phyloP scores from a whole-genome alignment of 2,888 invertebrate genomes.

The Himalopsyche japonica region DNA sequence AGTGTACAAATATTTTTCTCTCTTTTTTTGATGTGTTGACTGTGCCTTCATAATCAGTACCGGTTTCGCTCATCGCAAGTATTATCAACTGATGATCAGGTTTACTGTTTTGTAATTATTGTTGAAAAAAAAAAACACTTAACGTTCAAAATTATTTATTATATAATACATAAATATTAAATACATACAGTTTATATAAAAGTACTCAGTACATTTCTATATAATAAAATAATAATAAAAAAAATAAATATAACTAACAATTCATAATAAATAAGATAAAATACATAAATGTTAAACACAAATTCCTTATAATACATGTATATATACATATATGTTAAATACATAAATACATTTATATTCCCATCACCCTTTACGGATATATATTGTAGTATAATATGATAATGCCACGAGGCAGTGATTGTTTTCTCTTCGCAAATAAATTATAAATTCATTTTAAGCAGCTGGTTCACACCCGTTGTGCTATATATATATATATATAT shows the following conservation, averaged over 20 bases:
- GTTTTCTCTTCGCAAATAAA: too few relatives aligned
- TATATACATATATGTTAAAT: too few relatives aligned
- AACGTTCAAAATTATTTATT: too few relatives aligned
- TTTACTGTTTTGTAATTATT: too few relatives aligned
- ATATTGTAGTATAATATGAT: not conserved
- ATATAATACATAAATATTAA: not conserved
- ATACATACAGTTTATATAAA: not conserved
- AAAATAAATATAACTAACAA: not conserved
- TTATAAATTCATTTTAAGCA: not conserved
- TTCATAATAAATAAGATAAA: not conserved
- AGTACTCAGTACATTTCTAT: not conserved
- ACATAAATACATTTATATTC: not conserved
- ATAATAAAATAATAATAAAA: not conserved
- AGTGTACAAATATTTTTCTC: too few relatives aligned
- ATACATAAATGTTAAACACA: not conserved
- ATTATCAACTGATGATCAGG: too few relatives aligned
- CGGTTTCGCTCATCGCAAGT: too few relatives aligned
- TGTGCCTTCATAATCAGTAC: too few relatives aligned
- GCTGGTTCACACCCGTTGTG: not conserved
- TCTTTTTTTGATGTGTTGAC: too few relatives aligned
- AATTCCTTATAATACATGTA: not conserved
- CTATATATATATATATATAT: not conserved
- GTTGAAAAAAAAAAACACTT: too few relatives aligned
- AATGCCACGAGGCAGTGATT: too few relatives aligned
- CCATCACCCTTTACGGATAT: not conserved